Evolutionary conservation across 2,888 invertebrate genomes (phyloP), one percentile per base, ranked within the genome.

Genomic region (Arrhopalites spinosus): DNA sequence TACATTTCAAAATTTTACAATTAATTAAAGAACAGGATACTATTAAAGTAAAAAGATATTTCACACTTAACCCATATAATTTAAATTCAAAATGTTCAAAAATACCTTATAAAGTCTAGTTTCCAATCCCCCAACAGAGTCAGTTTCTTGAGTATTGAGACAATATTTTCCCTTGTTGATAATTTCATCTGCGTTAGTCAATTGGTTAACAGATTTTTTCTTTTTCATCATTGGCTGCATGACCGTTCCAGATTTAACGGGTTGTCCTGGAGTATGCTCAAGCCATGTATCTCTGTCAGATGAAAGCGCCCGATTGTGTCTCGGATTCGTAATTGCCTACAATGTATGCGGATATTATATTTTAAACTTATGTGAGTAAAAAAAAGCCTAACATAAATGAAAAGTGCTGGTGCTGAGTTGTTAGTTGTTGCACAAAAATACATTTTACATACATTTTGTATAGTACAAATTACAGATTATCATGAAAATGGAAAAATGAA

Each of bases 81-180:
- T 45, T 45, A 45, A n/a, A n/a, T n/a, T n/a, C n/a, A n/a, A n/a
- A n/a, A n/a, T n/a, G n/a, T n/a, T n/a, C n/a, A n/a, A n/a, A n/a
- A n/a, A n/a, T 72, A 91, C 91, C 88, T 96, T 98, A 85, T 93
- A 95, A 20, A 97, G 85, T 83, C 93, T 93, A 0, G 98, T 98
- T 86, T 96, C 95, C 1, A 98, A 87, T 84, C 96, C 96, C 0
- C 98, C 98, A 82, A 93, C 93, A 0, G 92, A 91, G 85, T 96
- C 96, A 25, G 93, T 91, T 83, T 94, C 94, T 86, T 98, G 98
- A 0, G 96, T 92, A 23, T 96, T 91, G 0, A 99, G 88, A 80
- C 96, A 93, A 85, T 99, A 99, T 84, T 96, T 96, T 0, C 92
- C 91, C 17, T 81, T 82, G 15, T 79, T 83, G 15, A 85, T 84